Evolutionary conservation across 2,113 vertebrate genomes (phyloP).

Genomic region (Cynoglossus semilaevis): DNA sequence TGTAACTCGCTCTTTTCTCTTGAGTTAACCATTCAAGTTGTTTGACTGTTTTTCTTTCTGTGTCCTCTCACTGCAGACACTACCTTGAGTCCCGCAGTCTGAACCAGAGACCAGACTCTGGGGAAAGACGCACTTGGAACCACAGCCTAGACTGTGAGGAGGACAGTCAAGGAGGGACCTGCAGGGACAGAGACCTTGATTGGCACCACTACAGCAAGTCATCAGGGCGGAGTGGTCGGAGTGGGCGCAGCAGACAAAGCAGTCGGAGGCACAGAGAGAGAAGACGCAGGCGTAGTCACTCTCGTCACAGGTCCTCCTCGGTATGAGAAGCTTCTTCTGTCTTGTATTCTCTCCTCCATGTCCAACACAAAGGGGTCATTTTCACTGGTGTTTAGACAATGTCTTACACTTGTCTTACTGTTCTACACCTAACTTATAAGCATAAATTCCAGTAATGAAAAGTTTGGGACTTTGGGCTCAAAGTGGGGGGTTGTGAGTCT

Average conservation of each 20-base stretch:
- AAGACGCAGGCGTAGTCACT: constrained; percentile 77
- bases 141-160: constrained; percentile 78
- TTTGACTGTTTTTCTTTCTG: not conserved
- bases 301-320: constrained; percentile 83
- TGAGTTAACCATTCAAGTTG: too few species aligned
- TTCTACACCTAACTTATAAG: constrained; percentile 40
- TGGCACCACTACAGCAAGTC: constrained; percentile 94
- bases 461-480: constrained; percentile 20
- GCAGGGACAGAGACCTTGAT: constrained; percentile 77
- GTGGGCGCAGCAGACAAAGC: constrained; percentile 77
- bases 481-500: constrained; percentile 35
- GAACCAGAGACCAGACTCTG: constrained; percentile 75
- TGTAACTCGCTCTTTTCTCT: too few species aligned
- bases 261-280: constrained; percentile 77
- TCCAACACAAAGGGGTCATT: constrained; percentile 50
- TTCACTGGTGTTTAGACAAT: constrained; percentile 57
- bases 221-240: constrained; percentile 74
- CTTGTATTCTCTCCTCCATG: constrained; percentile 14
- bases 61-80: constrained; percentile 57
- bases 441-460: constrained; percentile 51
- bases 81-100: constrained; percentile 68
- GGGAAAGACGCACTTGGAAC: constrained; percentile 67
- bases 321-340: constrained; percentile 77
- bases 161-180: constrained; percentile 39
- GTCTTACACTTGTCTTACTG: constrained; percentile 44